These are phyloP conservation scores for Avahi laniger DNA, from an alignment of 2,797 vertebrate genomes.

Conservation along the genomic window DNA sequence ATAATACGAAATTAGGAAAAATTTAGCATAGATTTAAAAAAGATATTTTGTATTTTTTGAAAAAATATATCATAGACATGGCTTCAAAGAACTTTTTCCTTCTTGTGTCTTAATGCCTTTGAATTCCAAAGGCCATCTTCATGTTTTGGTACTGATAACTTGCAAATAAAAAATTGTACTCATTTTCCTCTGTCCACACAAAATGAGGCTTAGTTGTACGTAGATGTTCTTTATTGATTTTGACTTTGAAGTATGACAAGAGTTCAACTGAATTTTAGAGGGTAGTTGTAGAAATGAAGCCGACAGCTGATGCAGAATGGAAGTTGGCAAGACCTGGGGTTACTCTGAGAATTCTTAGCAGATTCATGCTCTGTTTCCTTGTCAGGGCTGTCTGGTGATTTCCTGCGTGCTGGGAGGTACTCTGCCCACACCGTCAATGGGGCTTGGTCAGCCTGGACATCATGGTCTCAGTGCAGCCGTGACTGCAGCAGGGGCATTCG, in stretches of 20 bases:
- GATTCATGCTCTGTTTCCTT: neutral
- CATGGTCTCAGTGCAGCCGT: slow-evolving; percentile 96
- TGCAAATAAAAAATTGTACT: neutral
- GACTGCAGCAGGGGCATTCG: slow-evolving; percentile 96
- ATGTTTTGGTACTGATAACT: neutral
- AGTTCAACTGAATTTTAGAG: fast-evolving
- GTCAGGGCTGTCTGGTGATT: slow-evolving; percentile 88
- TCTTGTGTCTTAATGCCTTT: neutral
- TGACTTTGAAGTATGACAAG: neutral
- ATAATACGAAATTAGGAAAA: neutral
- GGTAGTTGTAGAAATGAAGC: neutral
- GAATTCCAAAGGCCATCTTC: neutral
- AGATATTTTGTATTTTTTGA: neutral
- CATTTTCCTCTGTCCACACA: neutral
- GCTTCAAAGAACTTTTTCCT: neutral
- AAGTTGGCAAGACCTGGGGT: fast-evolving
- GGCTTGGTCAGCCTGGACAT: slow-evolving; percentile 94
- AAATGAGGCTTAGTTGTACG: neutral
- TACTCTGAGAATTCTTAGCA: fast-evolving
- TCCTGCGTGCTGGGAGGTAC: slow-evolving; percentile 92
- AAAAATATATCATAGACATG: neutral
- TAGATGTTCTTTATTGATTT: neutral
- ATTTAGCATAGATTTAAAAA: neutral
- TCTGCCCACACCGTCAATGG: slow-evolving; percentile 93
- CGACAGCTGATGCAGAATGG: fast-evolving